These are phyloP conservation scores for Paralichthys olivaceus DNA, from an alignment of 2,113 vertebrate species.

Conservation along the genomic window DNA sequence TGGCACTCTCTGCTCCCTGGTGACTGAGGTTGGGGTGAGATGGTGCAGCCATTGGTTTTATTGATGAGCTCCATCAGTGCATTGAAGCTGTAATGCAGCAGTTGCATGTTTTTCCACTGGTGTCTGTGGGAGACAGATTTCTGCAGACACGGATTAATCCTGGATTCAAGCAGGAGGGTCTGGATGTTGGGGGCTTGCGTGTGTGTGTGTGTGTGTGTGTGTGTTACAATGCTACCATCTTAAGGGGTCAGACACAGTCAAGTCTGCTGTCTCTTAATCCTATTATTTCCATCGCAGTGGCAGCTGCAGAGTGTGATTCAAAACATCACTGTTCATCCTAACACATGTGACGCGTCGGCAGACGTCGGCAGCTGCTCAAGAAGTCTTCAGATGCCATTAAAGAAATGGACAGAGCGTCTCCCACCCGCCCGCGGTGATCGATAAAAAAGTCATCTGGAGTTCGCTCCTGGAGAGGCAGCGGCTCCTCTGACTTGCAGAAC, in stretches of 20 bases:
- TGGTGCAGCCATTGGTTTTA: constrained; percentile 1
- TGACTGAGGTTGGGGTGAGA: neutral
- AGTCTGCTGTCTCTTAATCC: constrained; percentile 65
- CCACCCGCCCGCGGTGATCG: constrained; percentile 54
- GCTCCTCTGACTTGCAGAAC: constrained; percentile 34
- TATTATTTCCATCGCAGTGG: constrained; percentile 58
- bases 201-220: constrained; percentile 12
- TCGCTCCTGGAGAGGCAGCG: constrained; percentile 19
- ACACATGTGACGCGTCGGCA: constrained; percentile 20
- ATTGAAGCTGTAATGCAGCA: constrained; percentile 14
- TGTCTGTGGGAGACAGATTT: constrained; percentile 52
- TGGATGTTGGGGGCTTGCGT: constrained; percentile 21
- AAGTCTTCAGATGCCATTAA: constrained; percentile 42
- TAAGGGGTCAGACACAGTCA: constrained; percentile 48
- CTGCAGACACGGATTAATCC: constrained; percentile 60
- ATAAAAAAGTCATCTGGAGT: constrained; percentile 70
- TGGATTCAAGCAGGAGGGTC: constrained; percentile 35
- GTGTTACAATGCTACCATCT: constrained; percentile 18
- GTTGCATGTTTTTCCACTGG: constrained; percentile 21
- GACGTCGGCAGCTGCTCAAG: neutral
- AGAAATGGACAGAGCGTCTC: constrained; percentile 42
- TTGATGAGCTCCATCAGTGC: constrained; percentile 1
- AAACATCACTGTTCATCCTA: constrained; percentile 14
- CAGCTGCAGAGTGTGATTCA: constrained; percentile 53
- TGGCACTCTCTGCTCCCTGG: neutral